Conservation (phyloP, 1,140 invertebrate genomes). For the Trachymyrmex cornetzi region DNA sequence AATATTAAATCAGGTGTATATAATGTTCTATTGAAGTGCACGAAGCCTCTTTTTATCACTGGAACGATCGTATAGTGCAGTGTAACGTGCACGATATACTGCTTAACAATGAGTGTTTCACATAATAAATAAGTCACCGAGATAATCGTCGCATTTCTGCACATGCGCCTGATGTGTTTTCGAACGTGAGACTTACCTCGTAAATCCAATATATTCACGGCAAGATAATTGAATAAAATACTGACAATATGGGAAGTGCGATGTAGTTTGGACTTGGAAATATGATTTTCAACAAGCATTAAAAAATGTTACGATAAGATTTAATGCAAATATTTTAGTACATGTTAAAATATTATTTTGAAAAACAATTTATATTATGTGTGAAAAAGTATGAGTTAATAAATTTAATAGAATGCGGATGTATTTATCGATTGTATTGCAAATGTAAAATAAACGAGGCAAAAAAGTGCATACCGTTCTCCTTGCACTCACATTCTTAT, state of each 20-base stretch:
- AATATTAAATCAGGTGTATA: neutral
- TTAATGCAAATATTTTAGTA: neutral
- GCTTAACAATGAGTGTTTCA: constrained; percentile 44
- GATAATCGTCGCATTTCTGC: neutral
- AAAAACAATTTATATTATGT: neutral
- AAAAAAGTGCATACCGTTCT: neutral
- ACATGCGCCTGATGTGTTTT: neutral
- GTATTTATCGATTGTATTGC: neutral
- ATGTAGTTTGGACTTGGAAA: no score
- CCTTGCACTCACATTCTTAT: neutral
- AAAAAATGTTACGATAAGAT: neutral
- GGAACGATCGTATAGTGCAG: neutral
- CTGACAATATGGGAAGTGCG: no score
- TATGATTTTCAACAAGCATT: no score
- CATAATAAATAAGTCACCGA: constrained; percentile 45
- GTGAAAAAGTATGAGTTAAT: neutral
- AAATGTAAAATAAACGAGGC: neutral
- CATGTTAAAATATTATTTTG: neutral
- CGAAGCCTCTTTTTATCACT: constrained; percentile 14
- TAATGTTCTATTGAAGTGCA: neutral
- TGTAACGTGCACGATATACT: neutral
- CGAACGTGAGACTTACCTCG: neutral
- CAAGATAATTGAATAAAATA: neutral
- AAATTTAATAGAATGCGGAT: neutral
- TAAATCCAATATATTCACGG: neutral